These are phyloP conservation scores for Alitta virens DNA, from an alignment of 2,888 invertebrate genomes.

Conservation along the genomic window DNA sequence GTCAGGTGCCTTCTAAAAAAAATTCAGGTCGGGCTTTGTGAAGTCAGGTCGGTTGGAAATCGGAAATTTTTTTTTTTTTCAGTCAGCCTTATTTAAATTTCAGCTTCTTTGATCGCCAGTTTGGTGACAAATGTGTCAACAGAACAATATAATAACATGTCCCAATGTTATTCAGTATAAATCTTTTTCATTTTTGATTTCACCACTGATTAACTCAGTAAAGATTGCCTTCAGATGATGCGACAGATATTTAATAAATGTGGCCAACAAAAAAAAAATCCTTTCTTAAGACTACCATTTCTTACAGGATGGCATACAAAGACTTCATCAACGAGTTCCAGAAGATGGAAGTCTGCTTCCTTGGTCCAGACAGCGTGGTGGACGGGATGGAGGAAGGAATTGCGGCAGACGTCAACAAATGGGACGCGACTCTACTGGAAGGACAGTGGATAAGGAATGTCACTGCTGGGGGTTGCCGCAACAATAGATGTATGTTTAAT, in stretches of 20 bases:
- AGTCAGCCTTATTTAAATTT: too few relatives aligned
- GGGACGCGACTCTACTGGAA: conserved; percentile 89
- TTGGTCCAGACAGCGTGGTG: conserved; percentile 86
- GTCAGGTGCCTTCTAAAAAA: too few relatives aligned
- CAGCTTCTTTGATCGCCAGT: too few relatives aligned
- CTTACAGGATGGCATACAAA: conserved; percentile 60
- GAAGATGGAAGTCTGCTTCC: conserved; percentile 90
- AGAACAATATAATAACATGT: too few relatives aligned
- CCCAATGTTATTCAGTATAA: too few relatives aligned
- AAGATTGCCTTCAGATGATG: too few relatives aligned
- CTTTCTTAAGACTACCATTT: not conserved
- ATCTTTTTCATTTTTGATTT: too few relatives aligned
- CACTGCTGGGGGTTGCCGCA: conserved; percentile 91
- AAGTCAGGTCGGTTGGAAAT: too few relatives aligned
- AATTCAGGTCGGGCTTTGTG: too few relatives aligned
- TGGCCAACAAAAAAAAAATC: not conserved
- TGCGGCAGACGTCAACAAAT: conserved; percentile 53
- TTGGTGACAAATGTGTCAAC: too few relatives aligned
- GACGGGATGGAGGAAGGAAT: conserved; percentile 18
- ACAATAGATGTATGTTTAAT: conserved; percentile 68
- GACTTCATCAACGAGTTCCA: conserved; percentile 81
- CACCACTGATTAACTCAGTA: too few relatives aligned
- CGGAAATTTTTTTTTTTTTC: too few relatives aligned
- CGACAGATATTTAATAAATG: not conserved
- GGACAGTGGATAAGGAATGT: conserved; percentile 88